Conservation (phyloP, 2,888 invertebrate genomes). For the Sphaerophoria taeniata region DNA sequence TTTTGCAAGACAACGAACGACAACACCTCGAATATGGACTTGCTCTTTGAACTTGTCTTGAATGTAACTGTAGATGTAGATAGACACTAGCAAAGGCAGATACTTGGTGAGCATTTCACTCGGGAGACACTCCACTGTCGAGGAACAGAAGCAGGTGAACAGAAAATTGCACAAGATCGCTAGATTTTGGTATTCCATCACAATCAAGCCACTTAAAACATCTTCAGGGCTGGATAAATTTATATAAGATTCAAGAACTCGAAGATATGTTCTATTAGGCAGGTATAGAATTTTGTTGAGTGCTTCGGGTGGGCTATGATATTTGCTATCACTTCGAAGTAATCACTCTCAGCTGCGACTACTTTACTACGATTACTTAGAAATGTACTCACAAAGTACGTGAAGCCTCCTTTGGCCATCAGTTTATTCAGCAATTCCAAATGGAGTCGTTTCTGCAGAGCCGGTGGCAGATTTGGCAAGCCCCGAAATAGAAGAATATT, state of each 20-base stretch:
- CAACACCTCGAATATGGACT: constrained; percentile 75
- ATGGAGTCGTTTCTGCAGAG: constrained; percentile 77
- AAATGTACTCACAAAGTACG: constrained; percentile 78
- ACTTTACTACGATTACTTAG: constrained; percentile 66
- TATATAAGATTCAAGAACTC: constrained; percentile 76
- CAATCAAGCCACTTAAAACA: constrained; percentile 78
- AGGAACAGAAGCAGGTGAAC: too few species aligned
- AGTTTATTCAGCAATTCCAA: constrained; percentile 77
- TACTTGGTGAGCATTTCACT: constrained; percentile 78
- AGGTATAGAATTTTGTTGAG: constrained; percentile 76
- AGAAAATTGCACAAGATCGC: constrained; percentile 75
- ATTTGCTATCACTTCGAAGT: constrained; percentile 78
- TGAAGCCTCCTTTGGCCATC: constrained; percentile 77
- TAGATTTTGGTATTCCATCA: constrained; percentile 79
- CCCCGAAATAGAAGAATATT: constrained; percentile 79
- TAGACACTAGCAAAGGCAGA: constrained; percentile 78
- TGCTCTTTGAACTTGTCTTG: constrained; percentile 71
- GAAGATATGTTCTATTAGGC: constrained; percentile 79
- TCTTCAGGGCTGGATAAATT: constrained; percentile 77
- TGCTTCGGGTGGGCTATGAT: constrained; percentile 79
- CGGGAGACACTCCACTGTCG: constrained; percentile 79
- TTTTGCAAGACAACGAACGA: constrained; percentile 80
- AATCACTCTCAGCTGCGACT: constrained; percentile 75
- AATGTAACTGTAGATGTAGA: constrained; percentile 77
- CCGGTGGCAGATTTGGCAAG: constrained; percentile 75